Evolutionary conservation across 1,140 invertebrate species (phyloP), one percentile per base, ranked within the genome.

Genomic region (Penaeus indicus): DNA sequence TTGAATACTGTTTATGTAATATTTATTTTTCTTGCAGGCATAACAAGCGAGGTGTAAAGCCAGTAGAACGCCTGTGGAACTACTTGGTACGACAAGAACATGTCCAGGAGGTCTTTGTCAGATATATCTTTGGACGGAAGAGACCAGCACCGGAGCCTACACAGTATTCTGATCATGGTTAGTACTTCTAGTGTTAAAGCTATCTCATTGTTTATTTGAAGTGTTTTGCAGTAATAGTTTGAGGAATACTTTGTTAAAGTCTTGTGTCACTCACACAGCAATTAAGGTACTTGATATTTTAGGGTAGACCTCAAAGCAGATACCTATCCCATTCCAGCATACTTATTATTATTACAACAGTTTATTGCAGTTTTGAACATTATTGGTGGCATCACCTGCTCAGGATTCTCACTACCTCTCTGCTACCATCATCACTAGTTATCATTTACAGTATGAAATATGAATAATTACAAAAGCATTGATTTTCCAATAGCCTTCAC

Each of bases 51-150:
- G 95, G 95, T 72, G 95, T 96, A 42, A 95, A 97, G 32, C 96
- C 97, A 0, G 96, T 96, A 0, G 95, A 97, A 90, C 94, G 98
- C 27, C 93, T 99, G 3, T 99, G 99, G 99, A 96, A 95, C 92
- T 99, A 96, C 92, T 94, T 99, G 88, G 96, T 99, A 1, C 94
- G 96, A 78, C 98, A 99, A 93, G 97, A 99, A 93, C 93, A 94
- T 61, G 96, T 99, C 72, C 97, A 99, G 92, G 97, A 99, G 92
- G 95, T 98, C 78, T 99, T 99, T 93, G 97, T 99, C 91, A 95
- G 97, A 81, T 97, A 98, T 90, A 97, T 99, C 89, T 99, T 99
- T 93, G 91, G 85, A 22, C 85, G 90, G 18, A 91, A 91, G 84
- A 77, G 90, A 67, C 90, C 90, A 19, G 64, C 78, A 32, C 88